These are phyloP conservation scores for Camponotus pennsylvanicus DNA, from an alignment of 1,140 invertebrate species.

Conservation along the genomic window DNA sequence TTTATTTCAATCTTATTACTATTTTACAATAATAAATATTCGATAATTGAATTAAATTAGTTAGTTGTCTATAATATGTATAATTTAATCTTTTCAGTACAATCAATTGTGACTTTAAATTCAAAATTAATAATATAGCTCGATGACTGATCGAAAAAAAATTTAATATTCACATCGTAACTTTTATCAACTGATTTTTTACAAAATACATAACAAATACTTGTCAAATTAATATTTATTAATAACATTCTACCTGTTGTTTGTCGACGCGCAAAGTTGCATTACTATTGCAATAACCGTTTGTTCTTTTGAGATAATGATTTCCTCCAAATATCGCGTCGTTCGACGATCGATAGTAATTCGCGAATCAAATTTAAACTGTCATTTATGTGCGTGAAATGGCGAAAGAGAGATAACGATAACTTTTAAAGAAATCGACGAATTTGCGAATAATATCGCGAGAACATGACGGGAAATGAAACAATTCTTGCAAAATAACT, in stretches of 20 bases:
- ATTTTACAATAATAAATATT: neutral
- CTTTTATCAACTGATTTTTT: neutral
- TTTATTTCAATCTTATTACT: neutral
- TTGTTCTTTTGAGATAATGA: neutral
- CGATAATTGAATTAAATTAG: neutral
- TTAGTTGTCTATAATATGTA: neutral
- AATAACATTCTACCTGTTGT: conserved; percentile 11
- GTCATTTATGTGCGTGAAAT: neutral
- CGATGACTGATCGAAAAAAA: neutral
- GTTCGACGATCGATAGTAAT: neutral
- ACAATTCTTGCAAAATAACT: conserved; percentile 81
- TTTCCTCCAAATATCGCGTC: neutral
- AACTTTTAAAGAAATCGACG: neutral
- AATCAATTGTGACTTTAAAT: neutral
- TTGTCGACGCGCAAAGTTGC: neutral
- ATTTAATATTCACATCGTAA: neutral
- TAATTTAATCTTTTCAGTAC: no score
- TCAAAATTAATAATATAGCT: neutral
- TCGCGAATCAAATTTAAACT: conserved; percentile 13
- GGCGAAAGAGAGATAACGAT: neutral
- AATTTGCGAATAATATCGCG: neutral
- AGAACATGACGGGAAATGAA: neutral
- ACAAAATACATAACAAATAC: neutral
- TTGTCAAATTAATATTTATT: neutral
- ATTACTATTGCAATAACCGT: neutral